Conservation (phyloP, 2,113 vertebrate genomes). For the Cyprinodon brontotheroides region DNA sequence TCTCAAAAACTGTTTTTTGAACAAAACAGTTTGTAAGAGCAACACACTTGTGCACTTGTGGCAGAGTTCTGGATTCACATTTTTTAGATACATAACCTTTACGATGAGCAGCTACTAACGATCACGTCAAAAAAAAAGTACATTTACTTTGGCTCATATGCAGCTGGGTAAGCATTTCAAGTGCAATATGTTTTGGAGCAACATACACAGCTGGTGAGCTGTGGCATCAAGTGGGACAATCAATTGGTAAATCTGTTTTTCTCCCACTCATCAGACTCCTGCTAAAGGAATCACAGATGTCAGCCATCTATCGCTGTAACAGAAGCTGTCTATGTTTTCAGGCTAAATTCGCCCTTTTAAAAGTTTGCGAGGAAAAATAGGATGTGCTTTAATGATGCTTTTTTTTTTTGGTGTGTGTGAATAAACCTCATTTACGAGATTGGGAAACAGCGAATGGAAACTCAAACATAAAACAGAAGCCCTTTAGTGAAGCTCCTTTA, state of each 20-base stretch:
- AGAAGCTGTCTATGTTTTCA: slow-evolving; percentile 25
- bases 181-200: slow-evolving; percentile 3
- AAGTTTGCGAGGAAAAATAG: slow-evolving; percentile 55
- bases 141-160: slow-evolving; percentile 39
- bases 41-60: too few relatives aligned
- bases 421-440: slow-evolving; percentile 76
- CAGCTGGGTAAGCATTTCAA: slow-evolving; percentile 15
- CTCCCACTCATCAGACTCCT: slow-evolving; percentile 24
- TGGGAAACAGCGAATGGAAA: slow-evolving; percentile 68
- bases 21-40: too few relatives aligned
- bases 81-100: slow-evolving; percentile 1
- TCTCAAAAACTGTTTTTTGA: too few relatives aligned
- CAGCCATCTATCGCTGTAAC: slow-evolving; percentile 31
- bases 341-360: slow-evolving; percentile 21
- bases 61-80: too few relatives aligned
- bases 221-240: slow-evolving; percentile 36
- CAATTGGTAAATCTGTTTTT: slow-evolving; percentile 31
- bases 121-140: slow-evolving; percentile 35
- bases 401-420: slow-evolving; percentile 52
- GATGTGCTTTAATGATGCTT: slow-evolving; percentile 53
- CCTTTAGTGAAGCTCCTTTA: slow-evolving; percentile 36
- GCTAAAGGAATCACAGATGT: slow-evolving; percentile 33
- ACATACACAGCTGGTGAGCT: slow-evolving; percentile 32
- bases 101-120: slow-evolving; percentile 38
- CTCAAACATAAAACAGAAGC: slow-evolving; percentile 74